Base-by-base conservation (phyloP, 2,888 invertebrate species). In the Conchocele bisecta region DNA sequence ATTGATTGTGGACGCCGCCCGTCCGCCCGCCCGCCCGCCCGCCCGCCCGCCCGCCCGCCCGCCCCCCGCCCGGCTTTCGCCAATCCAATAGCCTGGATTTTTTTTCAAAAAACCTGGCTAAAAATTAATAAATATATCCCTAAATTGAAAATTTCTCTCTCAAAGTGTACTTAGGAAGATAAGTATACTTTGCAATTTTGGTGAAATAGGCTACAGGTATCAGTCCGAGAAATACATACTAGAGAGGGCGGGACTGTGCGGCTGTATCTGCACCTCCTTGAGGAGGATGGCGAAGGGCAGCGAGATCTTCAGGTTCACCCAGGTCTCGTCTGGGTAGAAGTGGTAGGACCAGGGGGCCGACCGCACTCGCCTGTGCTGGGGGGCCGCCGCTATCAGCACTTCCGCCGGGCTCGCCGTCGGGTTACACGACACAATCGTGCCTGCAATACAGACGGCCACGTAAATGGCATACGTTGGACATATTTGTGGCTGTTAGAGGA, bases 321-420 rank as follows among this genome's bases (percentile, higher is more conserved):
- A 96, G 4, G 89, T 88, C 39, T 95, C 95, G 92, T 97, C 97
- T 31, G 96, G 96, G 92, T 96, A 97, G 92, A 97, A 98, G 92
- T 98, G 96, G 92, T 98, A 97, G 31, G 96, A 95, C 98, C 98
- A 98, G n/a, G 97, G 95, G 4, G 98, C 96, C 1, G 96, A 95
- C 68, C 97, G 93, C 24, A 97, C 96, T 41, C 98, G 93, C 42
- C 97, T 93, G 87, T 96, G 95, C 3, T 96, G 95, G 0, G 96
- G 95, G 1, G 94, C 94, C 57, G 95, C 94, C 89, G 96, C 95
- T 79, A 98, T 95, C 37, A 98, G 93, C 70, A 96, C 95, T 91
- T 97, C 97, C 0, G 97, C 96, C 0, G 97, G 95, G 88, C 97
- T 96, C 7, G 97, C 96, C 3, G 96, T 96, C 2, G 96, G 95